Evolutionary conservation across 2,113 vertebrate genomes (phyloP).

Genomic region (Hystrix brachyura): DNA sequence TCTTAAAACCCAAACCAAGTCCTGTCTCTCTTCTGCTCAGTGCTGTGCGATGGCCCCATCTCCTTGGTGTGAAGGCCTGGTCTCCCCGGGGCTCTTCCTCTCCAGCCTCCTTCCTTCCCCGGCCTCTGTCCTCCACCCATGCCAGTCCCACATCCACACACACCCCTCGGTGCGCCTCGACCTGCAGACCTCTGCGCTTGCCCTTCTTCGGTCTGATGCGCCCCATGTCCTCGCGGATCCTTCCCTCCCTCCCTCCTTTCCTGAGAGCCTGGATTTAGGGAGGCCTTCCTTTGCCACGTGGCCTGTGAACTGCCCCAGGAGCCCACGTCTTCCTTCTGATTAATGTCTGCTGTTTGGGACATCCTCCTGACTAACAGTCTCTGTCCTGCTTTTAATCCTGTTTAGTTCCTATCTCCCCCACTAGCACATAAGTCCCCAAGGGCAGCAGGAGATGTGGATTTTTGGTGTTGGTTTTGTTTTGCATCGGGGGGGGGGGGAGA

Average conservation of each 20-base stretch:
- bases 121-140: not conserved
- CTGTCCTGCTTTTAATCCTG: not conserved
- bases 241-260: not conserved
- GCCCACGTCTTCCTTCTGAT: not conserved
- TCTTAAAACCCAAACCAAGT: not conserved
- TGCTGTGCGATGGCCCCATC: not conserved
- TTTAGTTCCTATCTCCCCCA: not conserved
- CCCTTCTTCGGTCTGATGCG: not conserved
- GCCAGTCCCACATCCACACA: not conserved
- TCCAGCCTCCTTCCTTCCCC: not conserved
- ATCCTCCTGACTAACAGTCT: not conserved
- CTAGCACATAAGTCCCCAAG: not conserved
- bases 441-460: not conserved
- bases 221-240: not conserved
- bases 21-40: fast-evolving
- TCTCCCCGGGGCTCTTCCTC: fast-evolving
- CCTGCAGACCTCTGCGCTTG: not conserved
- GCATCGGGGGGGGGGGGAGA: too few species aligned
- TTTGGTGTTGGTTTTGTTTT: not conserved
- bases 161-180: not conserved
- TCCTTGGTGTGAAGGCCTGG: not conserved
- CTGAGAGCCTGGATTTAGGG: not conserved
- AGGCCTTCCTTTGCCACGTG: not conserved
- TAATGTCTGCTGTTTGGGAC: not conserved
- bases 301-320: not conserved